A percentile compares a stretch with the other conserved stretches of the same genome.
Conservation (phyloP, 2,113 vertebrate species). For the Phalacrocorax pelagicus region DNA sequence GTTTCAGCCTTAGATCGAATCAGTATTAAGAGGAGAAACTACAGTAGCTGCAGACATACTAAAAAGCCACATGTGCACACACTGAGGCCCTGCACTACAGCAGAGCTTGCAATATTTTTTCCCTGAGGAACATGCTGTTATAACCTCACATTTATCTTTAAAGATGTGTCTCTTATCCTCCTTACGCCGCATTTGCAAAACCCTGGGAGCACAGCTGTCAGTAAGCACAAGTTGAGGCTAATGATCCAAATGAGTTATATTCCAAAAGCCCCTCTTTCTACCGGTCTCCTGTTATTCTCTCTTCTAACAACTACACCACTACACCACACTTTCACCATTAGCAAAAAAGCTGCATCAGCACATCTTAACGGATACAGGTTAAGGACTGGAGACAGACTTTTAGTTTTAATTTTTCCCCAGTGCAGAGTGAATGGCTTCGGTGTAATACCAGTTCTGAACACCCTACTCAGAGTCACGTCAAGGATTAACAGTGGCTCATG, state of each 20-base stretch:
- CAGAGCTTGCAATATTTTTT: neutral
- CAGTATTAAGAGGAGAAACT: neutral
- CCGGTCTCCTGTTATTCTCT: fast-evolving
- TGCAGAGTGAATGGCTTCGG: neutral
- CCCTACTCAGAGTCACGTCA: neutral
- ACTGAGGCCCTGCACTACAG: neutral
- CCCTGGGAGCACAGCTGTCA: neutral
- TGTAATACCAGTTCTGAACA: neutral
- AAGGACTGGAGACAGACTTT: neutral
- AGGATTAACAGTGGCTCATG: neutral
- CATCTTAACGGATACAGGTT: neutral
- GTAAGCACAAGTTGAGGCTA: neutral
- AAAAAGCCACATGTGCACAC: neutral
- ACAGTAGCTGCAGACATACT: neutral
- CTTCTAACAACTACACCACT: neutral
- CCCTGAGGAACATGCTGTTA: neutral
- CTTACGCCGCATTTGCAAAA: neutral
- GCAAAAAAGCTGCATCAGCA: neutral
- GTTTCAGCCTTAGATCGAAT: neutral
- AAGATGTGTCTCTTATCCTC: neutral
- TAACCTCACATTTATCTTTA: neutral
- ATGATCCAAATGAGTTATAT: neutral
- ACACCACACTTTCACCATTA: neutral
- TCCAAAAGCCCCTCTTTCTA: neutral
- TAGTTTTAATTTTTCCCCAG: neutral